Evolutionary conservation across 1,140 invertebrate species (phyloP), one percentile per base, ranked within the genome.

Genomic region (Marisa cornuarietis): DNA sequence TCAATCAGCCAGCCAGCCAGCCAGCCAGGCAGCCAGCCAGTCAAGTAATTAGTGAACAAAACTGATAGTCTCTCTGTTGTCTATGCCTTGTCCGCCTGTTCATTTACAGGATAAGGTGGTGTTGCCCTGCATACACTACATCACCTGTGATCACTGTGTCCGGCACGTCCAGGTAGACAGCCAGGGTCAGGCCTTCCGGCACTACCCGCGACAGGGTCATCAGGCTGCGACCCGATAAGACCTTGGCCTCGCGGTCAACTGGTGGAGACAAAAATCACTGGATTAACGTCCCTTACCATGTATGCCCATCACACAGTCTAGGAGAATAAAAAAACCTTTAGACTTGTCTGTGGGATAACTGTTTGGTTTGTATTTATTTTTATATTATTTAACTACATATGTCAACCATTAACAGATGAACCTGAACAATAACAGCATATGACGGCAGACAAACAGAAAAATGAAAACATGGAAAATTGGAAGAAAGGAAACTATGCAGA

Each of bases 121-220:
- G 31, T 42, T 0, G n/a, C 31, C 31, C 31, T 42, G 31, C 0
- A 1, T 8, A 58, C 11, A 18, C 54, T 58, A 26, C 42, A n/a
- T 42, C 22, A 66, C 62, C 90, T 1, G 90, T 91, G 51, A 91
- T 90, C 22, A 88, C 87, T 69, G 87, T 88, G 74, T 91, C 90
- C 6, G 90, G 88, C 26, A 91, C 82, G 71, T 90, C 84, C 14
- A 91, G 85, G 75, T 91, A 87, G 24, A 90, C 89, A 22, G 89
- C 90, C 51, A 91, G 78, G 6, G 88, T 90, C 24, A 91, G 80
- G 0, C 89, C 90, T 79, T 91, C 87, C 20, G 85, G 86, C 14
- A 91, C 86, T 16, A 88, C 62, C 52, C 78, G 74, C 26, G 90
- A 85, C 69, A 91, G 61, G 42, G 83, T 86, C 85, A 86, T 85